Evolutionary conservation across 2,797 vertebrate genomes (phyloP).

Genomic region (Sibirionetta formosa): DNA sequence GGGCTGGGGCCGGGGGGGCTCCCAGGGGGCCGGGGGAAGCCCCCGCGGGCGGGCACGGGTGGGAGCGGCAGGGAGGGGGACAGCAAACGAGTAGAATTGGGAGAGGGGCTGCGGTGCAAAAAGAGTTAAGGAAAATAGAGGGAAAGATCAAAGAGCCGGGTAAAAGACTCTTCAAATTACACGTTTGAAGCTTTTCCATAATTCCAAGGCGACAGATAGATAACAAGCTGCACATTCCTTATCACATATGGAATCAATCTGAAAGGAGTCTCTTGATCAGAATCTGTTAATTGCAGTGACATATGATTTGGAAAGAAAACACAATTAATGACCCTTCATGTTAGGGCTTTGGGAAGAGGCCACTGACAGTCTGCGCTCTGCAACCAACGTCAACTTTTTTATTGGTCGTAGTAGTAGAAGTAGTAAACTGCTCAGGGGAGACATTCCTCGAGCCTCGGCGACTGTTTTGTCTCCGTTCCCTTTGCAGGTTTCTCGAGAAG

Average conservation of each 20-base stretch:
- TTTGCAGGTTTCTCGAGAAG: not conserved
- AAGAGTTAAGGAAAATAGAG: conserved; percentile 78
- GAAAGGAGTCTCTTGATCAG: conserved; percentile 83
- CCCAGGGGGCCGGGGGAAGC: not conserved
- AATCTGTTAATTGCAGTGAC: conserved; percentile 85
- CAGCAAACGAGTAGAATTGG: conserved; percentile 41
- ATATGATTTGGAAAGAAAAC: conserved; percentile 86
- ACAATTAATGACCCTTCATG: conserved; percentile 84
- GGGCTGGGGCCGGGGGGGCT: not conserved
- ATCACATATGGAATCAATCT: conserved; percentile 89
- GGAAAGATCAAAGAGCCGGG: conserved; percentile 89
- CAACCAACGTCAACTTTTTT: conserved; percentile 55
- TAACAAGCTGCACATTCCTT: conserved; percentile 83
- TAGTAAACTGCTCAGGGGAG: conserved; percentile 45
- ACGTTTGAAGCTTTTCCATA: conserved; percentile 89
- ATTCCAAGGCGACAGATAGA: conserved; percentile 84
- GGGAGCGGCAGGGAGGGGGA: conserved; percentile 54
- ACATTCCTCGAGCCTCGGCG: not conserved
- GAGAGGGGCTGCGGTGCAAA: conserved; percentile 54
- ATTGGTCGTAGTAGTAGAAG: too few species aligned
- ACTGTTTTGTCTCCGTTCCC: conserved; percentile 61
- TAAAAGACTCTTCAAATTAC: conserved; percentile 88
- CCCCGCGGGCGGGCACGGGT: not conserved
- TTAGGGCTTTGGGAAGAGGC: conserved; percentile 60
- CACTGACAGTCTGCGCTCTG: conserved; percentile 58